These are phyloP conservation scores for Syndactyla subalaris DNA, from an alignment of 2,797 vertebrate species.

Conservation along the genomic window DNA sequence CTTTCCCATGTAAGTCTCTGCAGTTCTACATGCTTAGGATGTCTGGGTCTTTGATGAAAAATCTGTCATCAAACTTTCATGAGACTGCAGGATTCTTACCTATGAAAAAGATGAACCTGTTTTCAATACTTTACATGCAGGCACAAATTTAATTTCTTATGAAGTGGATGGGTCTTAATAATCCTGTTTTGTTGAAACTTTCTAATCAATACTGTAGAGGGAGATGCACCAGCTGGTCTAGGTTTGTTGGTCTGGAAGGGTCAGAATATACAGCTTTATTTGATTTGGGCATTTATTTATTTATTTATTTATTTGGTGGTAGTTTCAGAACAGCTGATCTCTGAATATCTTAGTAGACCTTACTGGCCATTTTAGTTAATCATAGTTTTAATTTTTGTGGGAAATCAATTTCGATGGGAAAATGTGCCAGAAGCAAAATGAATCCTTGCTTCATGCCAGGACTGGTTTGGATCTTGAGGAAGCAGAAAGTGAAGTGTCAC, in stretches of 20 bases:
- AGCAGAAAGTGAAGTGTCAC: neutral
- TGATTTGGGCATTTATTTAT: neutral
- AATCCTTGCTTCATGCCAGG: neutral
- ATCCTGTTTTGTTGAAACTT: neutral
- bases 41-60: neutral
- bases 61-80: neutral
- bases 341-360: neutral
- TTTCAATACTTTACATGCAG: neutral
- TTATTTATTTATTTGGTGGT: neutral
- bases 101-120: neutral
- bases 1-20: neutral
- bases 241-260: neutral
- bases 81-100: neutral
- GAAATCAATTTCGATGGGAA: neutral
- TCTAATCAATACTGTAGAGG: neutral
- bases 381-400: neutral
- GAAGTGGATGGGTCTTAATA: neutral
- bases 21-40: neutral
- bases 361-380: constrained; percentile 6
- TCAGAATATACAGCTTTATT: neutral
- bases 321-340: neutral
- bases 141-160: constrained; percentile 2
- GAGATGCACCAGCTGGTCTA: neutral
- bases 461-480: neutral
- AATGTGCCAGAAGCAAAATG: neutral